Base-by-base conservation (phyloP, 2,113 vertebrate genomes). In the Psettodes erumei region DNA sequence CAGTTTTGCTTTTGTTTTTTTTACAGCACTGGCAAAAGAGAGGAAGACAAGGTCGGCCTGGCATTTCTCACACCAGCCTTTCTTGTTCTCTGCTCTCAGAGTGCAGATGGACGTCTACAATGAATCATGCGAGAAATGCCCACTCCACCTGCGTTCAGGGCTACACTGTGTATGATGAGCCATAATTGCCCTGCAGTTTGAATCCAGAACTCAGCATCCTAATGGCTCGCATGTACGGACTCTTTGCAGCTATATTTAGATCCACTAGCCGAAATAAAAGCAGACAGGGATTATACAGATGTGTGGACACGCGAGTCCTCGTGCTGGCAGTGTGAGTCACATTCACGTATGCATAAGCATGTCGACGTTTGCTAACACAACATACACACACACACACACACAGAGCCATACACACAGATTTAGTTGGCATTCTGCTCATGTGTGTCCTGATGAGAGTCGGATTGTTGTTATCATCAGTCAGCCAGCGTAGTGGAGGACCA, bases 241-340 rank as follows among this genome's bases (percentile, higher is more conserved):
- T 60, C 58, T 73, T 13, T 64, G 67, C 28, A 50, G 71, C 76
- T 72, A 70, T 30, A 59, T 53, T 76, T 75, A 59, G n/a, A 63
- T 62, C 62, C 68, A 43, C 27, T 53, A 53, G 56, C 37, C 65
- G 33, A 77, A 83, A 82, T 7, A 7, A 81, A 71, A 61, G 79
- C 72, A 60, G 76, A 79, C 66, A 77, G 56, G 60, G 51, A 74
- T 82, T 78, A 53, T 66, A 81, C 77, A 80, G 55, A 84, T 82
- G 75, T 82, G 77, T 63, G 75, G 84, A 71, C 51, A 55, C 55
- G 23, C 1, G 56, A 81, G 50, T 60, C 42, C 38, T 59, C 64
- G 56, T 69, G 54, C 73, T 69, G 69, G 76, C 82, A 68, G 65
- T 1, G 18, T 61, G 56, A 65, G 45, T 84, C 77, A 74, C 68